Evolutionary conservation across 2,797 vertebrate species (phyloP), one percentile per base, ranked within the genome.

Genomic region (Propithecus perrieri): DNA sequence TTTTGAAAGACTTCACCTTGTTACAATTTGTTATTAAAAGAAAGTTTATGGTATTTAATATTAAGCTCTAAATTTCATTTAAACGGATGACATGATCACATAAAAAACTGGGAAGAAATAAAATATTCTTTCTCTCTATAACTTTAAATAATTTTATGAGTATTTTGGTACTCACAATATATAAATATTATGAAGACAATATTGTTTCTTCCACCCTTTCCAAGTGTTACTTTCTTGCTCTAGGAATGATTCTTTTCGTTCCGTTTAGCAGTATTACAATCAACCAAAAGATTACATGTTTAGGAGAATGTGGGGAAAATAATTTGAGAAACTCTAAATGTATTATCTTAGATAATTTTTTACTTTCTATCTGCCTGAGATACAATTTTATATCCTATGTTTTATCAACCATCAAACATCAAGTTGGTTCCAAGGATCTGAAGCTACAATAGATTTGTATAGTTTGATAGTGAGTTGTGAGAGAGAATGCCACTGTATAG

Each of bases 291-390:
- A 84, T 81, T 95, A 50, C 18, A 75, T 88, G 30, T 94, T 98
- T 95, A 95, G 96, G 85, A 98, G 93, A 85, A 96, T 94, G 46
- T 92, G 63, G 81, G 80, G 61, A 95, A 98, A 97, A 83, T 96
- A 15, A 63, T 92, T 97, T 96, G 93, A 97, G 90, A 72, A 98
- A 30, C 50, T 95, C 81, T 97, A 96, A 97, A 89, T 67, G 63
- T 91, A 91, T 94, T 95, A 96, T 97, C 61, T 97, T 80, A 78
- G 71, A 96, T 95, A 67, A 91, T 95, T 94, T 79, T 97, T 59
- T 96, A 48, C 75, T 98, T 97, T 94, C 57, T 97, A 84, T 91
- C 61, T 98, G 57, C 67, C 46, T 97, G 90, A 97, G 85, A 95
- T 95, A 89, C 15, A 48, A 97, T 95, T 98, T 98, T 89, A 79